Base-by-base conservation (phyloP, 2,888 invertebrate genomes). In the Eulithis testata region DNA sequence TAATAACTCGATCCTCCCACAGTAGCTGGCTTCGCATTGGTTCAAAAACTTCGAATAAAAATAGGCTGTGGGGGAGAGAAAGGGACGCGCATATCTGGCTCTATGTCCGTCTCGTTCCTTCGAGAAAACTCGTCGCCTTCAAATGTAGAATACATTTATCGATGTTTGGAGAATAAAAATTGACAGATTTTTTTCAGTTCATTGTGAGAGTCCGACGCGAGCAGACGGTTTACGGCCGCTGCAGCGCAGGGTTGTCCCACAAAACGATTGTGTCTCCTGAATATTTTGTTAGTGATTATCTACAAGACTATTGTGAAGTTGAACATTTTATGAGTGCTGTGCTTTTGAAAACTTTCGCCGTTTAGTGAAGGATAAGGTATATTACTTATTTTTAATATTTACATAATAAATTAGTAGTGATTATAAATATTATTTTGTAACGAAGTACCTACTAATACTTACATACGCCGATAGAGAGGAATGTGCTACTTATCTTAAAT, bases 161-260 rank as follows among this genome's bases (percentile, higher is more conserved):
- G 92, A 93, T 91, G 92, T 89, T 91, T 84, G 89, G 87, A 87
- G 88, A 90, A 91, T 93, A 93, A 93, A 93, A 93, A 93, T 93
- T 93, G 93, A 91, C 91, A 91, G 92, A 89, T 89, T 93, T 93
- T 93, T 93, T 93, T 91, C 91, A 93, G 93, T 93, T 84, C 85
- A 87, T 88, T 88, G 89, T 87, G 85, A 85, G 86, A 79, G 76
- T 83, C 78, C 69, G 80, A 52, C 70, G 73, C 76, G 83, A 76
- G 70, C 84, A 87, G 79, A 87, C 83, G 75, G 76, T 54, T 76
- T 71, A 75, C 76, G 71, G 74, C 76, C 71, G 70, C 76, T 73
- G 77, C 56, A 70, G 60, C 78, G 85, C 85, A 87, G 85, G 86
- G 88, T 88, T 88, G 88, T 84, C 77, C 71, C 76, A 78, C 84